Conservation (phyloP, 2,888 invertebrate genomes). For the Drosophila histrio region DNA sequence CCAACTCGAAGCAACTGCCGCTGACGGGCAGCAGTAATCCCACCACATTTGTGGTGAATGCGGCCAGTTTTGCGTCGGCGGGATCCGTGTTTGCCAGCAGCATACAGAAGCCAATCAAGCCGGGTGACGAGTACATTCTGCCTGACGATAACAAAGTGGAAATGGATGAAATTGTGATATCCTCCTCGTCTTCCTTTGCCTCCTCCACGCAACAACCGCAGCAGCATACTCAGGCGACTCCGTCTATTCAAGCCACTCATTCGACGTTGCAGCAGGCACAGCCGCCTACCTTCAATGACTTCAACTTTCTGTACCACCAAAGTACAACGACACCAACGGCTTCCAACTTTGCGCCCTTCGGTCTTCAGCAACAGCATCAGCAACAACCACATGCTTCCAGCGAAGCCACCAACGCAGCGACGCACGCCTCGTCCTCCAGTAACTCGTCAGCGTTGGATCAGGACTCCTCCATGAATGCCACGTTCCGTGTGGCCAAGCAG, state of each 20-base stretch:
- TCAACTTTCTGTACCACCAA: conserved; percentile 70
- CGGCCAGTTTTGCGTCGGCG: conserved; percentile 75
- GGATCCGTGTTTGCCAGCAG: conserved; percentile 75
- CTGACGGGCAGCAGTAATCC: not conserved
- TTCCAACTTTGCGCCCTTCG: conserved; percentile 48
- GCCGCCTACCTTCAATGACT: conserved; percentile 54
- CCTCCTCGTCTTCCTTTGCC: conserved; percentile 75
- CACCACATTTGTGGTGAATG: conserved; percentile 73
- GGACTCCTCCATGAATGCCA: conserved; percentile 69
- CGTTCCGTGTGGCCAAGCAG: conserved; percentile 58
- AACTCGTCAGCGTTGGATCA: conserved; percentile 66
- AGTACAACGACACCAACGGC: conserved; percentile 26
- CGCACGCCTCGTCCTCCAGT: conserved; percentile 79
- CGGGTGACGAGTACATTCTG: conserved; percentile 69
- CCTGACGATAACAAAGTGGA: conserved; percentile 70
- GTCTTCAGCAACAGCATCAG: conserved; percentile 44
- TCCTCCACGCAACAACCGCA: conserved; percentile 52
- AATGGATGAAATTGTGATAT: conserved; percentile 77
- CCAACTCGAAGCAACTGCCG: conserved; percentile 73
- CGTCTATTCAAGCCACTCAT: conserved; percentile 1
- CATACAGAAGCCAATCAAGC: conserved; percentile 26
- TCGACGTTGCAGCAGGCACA: conserved; percentile 37
- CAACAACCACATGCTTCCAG: conserved; percentile 59
- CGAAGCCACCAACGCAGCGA: conserved; percentile 79
- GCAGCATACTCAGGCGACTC: conserved; percentile 21